These are phyloP conservation scores for Heteractis magnifica DNA, from an alignment of 92 coral and sea anemone genomes.

Conservation along the genomic window DNA sequence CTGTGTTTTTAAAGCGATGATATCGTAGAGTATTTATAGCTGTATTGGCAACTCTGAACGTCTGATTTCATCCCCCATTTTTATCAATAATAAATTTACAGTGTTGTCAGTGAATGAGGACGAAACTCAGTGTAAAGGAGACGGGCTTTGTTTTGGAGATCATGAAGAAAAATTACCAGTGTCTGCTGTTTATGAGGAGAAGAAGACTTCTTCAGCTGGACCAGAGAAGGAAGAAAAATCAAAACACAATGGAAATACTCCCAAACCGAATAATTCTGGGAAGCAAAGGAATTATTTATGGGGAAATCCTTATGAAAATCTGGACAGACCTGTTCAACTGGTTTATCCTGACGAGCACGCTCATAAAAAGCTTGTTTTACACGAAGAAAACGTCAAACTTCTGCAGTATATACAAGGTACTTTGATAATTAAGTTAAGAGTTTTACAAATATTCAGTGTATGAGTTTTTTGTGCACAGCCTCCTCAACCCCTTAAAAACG, in stretches of 20 bases:
- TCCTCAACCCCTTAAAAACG: background rate
- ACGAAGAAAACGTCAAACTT: conserved; percentile 53
- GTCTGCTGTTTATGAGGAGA: conserved; percentile 19
- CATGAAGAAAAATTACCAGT: background rate
- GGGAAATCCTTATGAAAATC: conserved; percentile 12
- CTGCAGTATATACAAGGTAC: conserved; percentile 59
- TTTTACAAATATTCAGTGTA: background rate
- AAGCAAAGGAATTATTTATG: background rate
- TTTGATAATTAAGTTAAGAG: background rate
- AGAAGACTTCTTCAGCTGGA: background rate
- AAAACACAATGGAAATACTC: background rate
- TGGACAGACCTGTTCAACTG: conserved; percentile 57
- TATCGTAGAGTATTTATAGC: background rate
- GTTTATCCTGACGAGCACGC: conserved; percentile 54
- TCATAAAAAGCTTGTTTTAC: conserved; percentile 55
- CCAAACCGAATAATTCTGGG: background rate
- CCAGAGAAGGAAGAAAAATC: background rate
- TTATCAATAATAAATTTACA: background rate
- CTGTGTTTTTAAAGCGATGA: no score
- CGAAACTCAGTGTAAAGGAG: conserved; percentile 1
- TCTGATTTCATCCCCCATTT: background rate
- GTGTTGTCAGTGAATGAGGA: background rate
- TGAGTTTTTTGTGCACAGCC: background rate
- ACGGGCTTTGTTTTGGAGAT: conserved; percentile 1
- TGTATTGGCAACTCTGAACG: background rate